phyloP scores from a whole-genome alignment of 1,140 invertebrate genomes.

The Bombyx mandarina region DNA sequence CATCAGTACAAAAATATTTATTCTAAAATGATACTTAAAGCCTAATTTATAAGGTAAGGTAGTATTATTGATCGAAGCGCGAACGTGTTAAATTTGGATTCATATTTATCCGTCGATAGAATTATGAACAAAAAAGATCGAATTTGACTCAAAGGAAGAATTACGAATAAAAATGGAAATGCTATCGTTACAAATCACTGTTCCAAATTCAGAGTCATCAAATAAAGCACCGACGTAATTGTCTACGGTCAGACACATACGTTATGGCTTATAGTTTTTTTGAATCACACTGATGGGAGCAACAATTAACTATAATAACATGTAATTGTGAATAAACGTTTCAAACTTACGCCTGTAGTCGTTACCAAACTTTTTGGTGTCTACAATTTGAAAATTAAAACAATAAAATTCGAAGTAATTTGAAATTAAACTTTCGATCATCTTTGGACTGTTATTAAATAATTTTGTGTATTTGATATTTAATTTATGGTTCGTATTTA shows the following conservation, averaged over 20 bases:
- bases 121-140: too few species aligned
- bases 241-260: constrained; percentile 19
- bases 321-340: constrained; percentile 20
- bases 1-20: too few species aligned
- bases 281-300: constrained; percentile 26
- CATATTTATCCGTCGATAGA: too few species aligned
- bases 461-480: not conserved
- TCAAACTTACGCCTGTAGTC: too few species aligned
- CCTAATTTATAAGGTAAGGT: too few species aligned
- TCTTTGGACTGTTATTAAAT: not conserved
- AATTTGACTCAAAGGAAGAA: too few species aligned
- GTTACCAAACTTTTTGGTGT: not conserved
- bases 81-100: too few species aligned
- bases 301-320: constrained; percentile 49
- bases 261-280: constrained; percentile 33
- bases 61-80: too few species aligned
- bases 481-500: too few species aligned
- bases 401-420: not conserved
- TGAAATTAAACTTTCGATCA: not conserved
- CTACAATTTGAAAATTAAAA: constrained; percentile 1
- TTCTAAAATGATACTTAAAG: too few species aligned
- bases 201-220: constrained; percentile 20
- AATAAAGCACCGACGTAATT: constrained; percentile 31
- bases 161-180: too few species aligned
- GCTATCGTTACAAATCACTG: too few species aligned